A percentile compares a stretch with the other conserved stretches of the same genome.
Evolutionary conservation across 2,888 invertebrate species (phyloP).

Genomic region (Scaptodrosophila latifasciaeformis): DNA sequence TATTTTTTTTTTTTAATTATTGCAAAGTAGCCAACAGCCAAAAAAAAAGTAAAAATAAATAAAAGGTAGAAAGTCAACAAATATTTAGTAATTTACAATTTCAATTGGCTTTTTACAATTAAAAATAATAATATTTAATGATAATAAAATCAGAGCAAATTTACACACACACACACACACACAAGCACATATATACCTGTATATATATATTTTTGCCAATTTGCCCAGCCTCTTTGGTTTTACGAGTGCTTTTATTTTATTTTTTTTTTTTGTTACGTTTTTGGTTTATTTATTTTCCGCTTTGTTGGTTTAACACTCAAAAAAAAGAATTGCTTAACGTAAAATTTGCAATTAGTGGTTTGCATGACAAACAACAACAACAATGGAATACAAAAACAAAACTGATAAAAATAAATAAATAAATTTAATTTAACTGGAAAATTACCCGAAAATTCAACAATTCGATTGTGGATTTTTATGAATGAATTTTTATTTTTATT

Average conservation of each 20-base stretch:
- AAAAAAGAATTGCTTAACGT: conserved; percentile 8
- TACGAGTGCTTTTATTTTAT: background rate
- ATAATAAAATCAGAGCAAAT: background rate
- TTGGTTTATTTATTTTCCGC: conserved; percentile 7
- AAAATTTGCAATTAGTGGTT: conserved; percentile 44
- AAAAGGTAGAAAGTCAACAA: too few species aligned
- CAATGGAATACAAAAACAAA: too few species aligned
- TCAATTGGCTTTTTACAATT: too few species aligned
- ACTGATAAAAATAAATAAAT: too few species aligned
- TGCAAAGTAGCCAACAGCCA: too few species aligned
- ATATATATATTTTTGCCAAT: background rate
- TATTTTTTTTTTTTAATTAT: too few species aligned
- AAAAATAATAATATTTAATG: background rate
- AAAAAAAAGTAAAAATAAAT: too few species aligned
- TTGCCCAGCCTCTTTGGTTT: too few species aligned
- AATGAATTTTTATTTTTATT: too few species aligned
- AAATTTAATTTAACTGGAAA: too few species aligned
- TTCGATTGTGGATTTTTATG: too few species aligned
- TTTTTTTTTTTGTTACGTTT: conserved; percentile 15
- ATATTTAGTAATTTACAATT: background rate
- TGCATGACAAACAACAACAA: background rate
- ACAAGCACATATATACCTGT: background rate
- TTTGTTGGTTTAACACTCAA: conserved; percentile 5
- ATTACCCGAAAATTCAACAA: too few species aligned
- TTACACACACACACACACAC: background rate